Conservation (phyloP, 2,888 invertebrate species). For the Scaptomyza polygonia region DNA sequence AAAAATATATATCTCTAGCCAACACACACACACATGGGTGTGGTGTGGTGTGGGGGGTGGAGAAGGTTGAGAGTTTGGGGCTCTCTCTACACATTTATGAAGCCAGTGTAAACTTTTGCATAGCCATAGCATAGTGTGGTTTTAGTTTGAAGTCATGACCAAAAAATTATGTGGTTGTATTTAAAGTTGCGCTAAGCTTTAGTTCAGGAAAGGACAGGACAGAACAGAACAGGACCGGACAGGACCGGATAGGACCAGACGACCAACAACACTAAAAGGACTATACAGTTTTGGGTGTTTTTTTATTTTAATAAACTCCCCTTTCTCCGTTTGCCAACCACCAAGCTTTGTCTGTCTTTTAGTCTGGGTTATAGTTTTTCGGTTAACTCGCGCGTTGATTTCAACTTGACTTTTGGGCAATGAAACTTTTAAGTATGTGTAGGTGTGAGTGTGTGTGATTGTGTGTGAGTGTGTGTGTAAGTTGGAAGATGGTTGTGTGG, state of each 20-base stretch:
- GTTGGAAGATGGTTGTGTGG: conserved; percentile 19
- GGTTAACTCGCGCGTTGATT: conserved; percentile 76
- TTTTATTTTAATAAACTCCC: no score
- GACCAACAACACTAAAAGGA: conserved; percentile 22
- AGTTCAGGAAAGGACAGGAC: conserved; percentile 27
- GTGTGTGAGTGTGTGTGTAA: conserved; percentile 22
- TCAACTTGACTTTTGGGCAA: conserved; percentile 63
- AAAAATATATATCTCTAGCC: conserved; percentile 74
- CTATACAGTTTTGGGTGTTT: no score
- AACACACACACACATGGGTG: conserved; percentile 1
- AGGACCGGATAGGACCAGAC: conserved; percentile 13
- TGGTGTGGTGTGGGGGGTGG: neutral
- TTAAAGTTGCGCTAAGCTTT: conserved; percentile 68
- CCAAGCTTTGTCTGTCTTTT: neutral
- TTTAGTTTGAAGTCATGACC: conserved; percentile 67
- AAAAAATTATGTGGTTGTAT: conserved; percentile 78
- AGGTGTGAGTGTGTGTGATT: neutral
- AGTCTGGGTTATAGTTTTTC: conserved; percentile 73
- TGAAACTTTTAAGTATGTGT: conserved; percentile 45
- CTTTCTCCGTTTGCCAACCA: no score
- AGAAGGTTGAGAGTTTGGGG: neutral
- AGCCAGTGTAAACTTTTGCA: conserved; percentile 70
- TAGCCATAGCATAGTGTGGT: conserved; percentile 23
- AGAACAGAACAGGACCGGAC: conserved; percentile 13
- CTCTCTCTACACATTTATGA: conserved; percentile 64